phyloP scores from a whole-genome alignment of 1,140 invertebrate genomes.

The Atta cephalotes region DNA sequence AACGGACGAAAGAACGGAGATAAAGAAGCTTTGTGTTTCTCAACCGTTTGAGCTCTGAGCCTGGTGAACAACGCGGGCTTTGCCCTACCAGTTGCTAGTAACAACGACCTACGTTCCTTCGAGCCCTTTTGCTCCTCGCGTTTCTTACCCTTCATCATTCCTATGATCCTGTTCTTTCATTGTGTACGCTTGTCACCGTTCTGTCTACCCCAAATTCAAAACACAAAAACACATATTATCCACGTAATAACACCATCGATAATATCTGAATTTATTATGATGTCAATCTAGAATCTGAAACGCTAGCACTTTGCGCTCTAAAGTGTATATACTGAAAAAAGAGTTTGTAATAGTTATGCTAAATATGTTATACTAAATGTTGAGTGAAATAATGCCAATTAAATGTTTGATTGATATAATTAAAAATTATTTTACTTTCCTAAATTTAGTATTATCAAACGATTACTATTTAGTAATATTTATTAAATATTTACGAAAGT shows the following conservation, averaged over 20 bases:
- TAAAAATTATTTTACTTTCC: too few relatives aligned
- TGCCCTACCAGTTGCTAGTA: conserved; percentile 57
- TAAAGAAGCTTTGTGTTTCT: conserved; percentile 78
- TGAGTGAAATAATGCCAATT: not conserved
- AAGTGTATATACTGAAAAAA: not conserved
- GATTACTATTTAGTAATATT: too few relatives aligned
- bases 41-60: conserved; percentile 71
- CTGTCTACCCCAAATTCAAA: conserved; percentile 11
- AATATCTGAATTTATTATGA: conserved; percentile 49
- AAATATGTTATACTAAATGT: too few relatives aligned
- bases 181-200: conserved; percentile 26
- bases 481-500: too few relatives aligned
- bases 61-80: conserved; percentile 64
- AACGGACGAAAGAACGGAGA: conserved; percentile 67
- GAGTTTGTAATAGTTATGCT: too few relatives aligned
- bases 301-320: not conserved
- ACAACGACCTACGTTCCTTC: conserved; percentile 51
- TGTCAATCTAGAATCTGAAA: conserved; percentile 2
- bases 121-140: conserved; percentile 10
- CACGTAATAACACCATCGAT: conserved; percentile 63
- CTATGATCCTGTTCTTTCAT: conserved; percentile 47
- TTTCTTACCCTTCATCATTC: conserved; percentile 40
- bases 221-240: conserved; percentile 48
- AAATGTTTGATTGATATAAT: too few relatives aligned
- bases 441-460: too few relatives aligned